phyloP scores from a whole-genome alignment of 1,140 invertebrate genomes.

The Helicoverpa armigera region DNA sequence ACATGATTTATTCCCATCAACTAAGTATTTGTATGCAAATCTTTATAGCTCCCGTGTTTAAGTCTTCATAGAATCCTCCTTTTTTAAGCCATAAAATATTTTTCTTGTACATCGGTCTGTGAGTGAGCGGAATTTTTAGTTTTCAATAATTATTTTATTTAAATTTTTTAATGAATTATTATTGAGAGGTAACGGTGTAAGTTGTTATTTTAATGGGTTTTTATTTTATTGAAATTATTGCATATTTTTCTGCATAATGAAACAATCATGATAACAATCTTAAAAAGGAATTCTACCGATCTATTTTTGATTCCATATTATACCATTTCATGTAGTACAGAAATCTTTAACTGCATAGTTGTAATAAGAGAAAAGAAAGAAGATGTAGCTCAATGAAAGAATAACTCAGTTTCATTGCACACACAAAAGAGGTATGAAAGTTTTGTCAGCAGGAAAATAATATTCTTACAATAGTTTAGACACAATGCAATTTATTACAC shows the following conservation, averaged over 20 bases:
- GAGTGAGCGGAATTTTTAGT: background rate
- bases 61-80: conserved; percentile 38
- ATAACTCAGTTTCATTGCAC: no score
- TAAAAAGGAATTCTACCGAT: no score
- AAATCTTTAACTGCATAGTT: no score
- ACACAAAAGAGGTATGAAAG: no score
- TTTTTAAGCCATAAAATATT: conserved; percentile 14
- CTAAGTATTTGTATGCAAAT: conserved; percentile 72
- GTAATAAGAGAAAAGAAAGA: no score
- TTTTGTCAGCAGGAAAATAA: no score
- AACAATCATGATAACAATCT: no score
- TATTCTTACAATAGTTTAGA: no score
- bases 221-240: background rate
- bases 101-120: background rate
- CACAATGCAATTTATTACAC: no score
- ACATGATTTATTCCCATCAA: conserved; percentile 82
- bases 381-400: no score
- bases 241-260: background rate
- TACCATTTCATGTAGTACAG: no score
- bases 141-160: background rate
- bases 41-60: conserved; percentile 56
- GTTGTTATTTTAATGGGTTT: background rate
- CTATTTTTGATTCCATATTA: no score
- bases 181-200: background rate
- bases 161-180: background rate